These are phyloP conservation scores for Onychomys arenicola DNA, from an alignment of 2,797 vertebrate genomes.

Conservation along the genomic window DNA sequence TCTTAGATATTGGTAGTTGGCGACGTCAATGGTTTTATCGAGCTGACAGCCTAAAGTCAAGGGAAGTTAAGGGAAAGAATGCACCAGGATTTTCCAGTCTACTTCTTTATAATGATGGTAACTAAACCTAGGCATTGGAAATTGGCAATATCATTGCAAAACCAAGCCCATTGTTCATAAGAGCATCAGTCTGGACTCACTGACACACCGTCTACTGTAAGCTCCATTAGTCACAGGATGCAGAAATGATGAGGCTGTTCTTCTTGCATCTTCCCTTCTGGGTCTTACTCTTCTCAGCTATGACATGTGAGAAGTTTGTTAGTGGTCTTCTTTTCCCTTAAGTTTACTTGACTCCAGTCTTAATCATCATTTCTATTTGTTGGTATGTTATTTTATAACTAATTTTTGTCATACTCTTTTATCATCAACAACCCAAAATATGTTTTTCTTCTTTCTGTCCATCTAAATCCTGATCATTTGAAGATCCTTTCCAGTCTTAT, in stretches of 20 bases:
- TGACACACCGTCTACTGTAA: conserved; percentile 62
- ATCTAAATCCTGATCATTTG: neutral
- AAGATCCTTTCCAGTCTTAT: conserved; percentile 5
- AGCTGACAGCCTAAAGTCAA: neutral
- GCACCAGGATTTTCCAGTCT: neutral
- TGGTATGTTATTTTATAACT: conserved; percentile 18
- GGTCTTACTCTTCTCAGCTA: conserved; percentile 1
- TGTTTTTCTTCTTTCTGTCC: conserved; percentile 17
- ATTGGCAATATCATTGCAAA: conserved; percentile 53
- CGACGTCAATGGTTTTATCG: neutral
- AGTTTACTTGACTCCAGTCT: conserved; percentile 19
- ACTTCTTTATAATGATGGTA: conserved; percentile 13
- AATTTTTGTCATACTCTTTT: neutral
- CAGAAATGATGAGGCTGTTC: conserved; percentile 11
- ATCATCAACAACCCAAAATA: neutral
- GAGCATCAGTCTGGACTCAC: conserved; percentile 74
- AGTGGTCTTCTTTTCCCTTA: neutral
- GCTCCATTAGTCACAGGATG: neutral
- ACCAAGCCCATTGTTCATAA: conserved; percentile 69
- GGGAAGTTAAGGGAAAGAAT: conserved; percentile 58
- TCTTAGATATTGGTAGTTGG: neutral
- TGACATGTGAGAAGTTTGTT: neutral
- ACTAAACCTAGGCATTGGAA: conserved; percentile 61
- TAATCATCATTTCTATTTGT: neutral
- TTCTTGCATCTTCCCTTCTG: conserved; percentile 20